Percentiles rank a stretch among this genome's conserved stretches.
phyloP scores from a whole-genome alignment of 2,113 vertebrate species.

The Pungitius pungitius region DNA sequence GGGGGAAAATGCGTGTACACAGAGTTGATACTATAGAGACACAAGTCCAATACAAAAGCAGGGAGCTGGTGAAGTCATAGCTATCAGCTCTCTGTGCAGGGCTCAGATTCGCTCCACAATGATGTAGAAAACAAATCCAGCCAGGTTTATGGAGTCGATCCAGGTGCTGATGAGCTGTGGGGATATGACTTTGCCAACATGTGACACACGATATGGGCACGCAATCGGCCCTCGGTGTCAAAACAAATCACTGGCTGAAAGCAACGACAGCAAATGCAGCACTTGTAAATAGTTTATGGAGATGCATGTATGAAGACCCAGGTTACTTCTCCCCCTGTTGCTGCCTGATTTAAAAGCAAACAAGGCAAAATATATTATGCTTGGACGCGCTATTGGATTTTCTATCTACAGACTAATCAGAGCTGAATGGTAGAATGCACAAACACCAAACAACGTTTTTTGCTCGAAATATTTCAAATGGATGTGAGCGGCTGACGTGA shows the following conservation, averaged over 20 bases:
- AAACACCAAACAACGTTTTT: constrained; percentile 59
- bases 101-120: constrained; percentile 4
- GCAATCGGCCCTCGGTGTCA: constrained; percentile 35
- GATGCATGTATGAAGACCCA: constrained; percentile 3
- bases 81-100: not conserved
- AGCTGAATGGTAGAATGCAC: constrained; percentile 54
- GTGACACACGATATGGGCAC: constrained; percentile 20
- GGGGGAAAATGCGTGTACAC: not conserved
- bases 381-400: constrained; percentile 37
- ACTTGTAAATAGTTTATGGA: constrained; percentile 40
- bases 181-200: constrained; percentile 11
- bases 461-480: constrained; percentile 69
- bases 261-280: constrained; percentile 19
- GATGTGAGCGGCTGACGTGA: constrained; percentile 43
- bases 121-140: constrained; percentile 27
- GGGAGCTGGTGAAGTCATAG: not conserved
- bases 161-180: constrained; percentile 10
- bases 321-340: constrained; percentile 10
- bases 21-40: not conserved
- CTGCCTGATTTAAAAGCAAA: constrained; percentile 38
- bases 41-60: not conserved
- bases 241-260: constrained; percentile 33
- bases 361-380: constrained; percentile 23
- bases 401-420: constrained; percentile 61
- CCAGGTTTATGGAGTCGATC: constrained; percentile 11